Base-by-base conservation (phyloP, 1,140 invertebrate genomes). In the Macrostomum lignano region DNA sequence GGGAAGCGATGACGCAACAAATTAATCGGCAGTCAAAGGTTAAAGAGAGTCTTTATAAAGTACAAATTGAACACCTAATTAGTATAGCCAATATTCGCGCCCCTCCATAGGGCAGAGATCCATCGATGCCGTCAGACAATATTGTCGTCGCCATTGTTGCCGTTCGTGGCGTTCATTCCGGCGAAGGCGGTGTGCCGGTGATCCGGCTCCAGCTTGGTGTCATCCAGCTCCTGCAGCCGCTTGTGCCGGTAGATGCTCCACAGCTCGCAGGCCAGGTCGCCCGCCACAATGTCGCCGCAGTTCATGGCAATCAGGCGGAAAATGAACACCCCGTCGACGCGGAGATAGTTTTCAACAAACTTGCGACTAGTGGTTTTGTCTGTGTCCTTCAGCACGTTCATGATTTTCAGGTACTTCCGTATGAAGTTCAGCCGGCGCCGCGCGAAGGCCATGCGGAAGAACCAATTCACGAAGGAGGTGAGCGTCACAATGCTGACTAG, bases 321-420 rank as follows among this genome's bases (percentile, higher is more conserved):
- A 3, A 42, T 28, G 29, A 43, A 35, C 2, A 43, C 35, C 4
- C 42, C 42, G 22, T 43, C 42, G n/a, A 22, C 17, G 9, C 38
- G 22, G 2, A 43, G 24, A 33, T 43, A 42, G 9, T 22, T 22
- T 15, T 38, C 33, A 7, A 29, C 19, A 30, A 43, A 43, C 19
- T 33, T 33, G 14, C 14, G 14, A 5, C 22, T 33, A 3, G 32
- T 17, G 5, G 13, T 33, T n/a, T 33, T 21, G 26, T 33, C 32
- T 3, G 32, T 33, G 11, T 33, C 32, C 19, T 19, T 30, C 32
- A 33, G 24, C 4, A 19, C 32, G 17, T 10, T 17, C 11, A 33
- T 14, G 11, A 33, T 33, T 24, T 33, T 33, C 3, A 33, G 20
- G 20, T 33, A 33, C 11, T 33, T 33, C 20, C 32, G 6, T 17